These are phyloP conservation scores for Oophaga pumilio DNA, from an alignment of 2,113 vertebrate species.

Conservation along the genomic window DNA sequence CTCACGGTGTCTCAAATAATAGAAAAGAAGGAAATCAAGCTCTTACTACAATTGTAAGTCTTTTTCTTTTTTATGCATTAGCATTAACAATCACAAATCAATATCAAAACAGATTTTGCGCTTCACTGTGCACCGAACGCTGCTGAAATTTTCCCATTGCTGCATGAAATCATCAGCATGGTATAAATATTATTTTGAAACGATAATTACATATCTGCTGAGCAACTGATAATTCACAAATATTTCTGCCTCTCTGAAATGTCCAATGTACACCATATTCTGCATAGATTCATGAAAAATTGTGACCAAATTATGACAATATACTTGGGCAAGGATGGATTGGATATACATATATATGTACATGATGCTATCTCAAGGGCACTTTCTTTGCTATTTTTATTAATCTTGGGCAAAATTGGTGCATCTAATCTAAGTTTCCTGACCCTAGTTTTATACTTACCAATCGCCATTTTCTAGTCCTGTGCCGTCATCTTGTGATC, in stretches of 20 bases:
- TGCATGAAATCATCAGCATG: constrained; percentile 4
- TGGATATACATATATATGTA: too few species aligned
- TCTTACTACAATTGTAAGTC: neutral
- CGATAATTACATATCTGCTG: neutral
- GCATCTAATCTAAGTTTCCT: too few species aligned
- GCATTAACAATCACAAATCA: neutral
- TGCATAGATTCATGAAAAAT: neutral
- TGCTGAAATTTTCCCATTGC: neutral
- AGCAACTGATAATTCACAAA: neutral
- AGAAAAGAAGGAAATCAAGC: neutral
- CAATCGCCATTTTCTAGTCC: too few species aligned
- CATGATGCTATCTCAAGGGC: too few species aligned
- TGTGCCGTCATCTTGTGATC: too few species aligned
- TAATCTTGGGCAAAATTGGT: too few species aligned
- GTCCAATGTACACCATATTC: neutral
- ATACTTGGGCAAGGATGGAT: too few species aligned
- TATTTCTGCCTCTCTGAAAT: neutral
- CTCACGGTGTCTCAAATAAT: neutral
- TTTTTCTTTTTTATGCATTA: neutral
- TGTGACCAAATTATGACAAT: too few species aligned
- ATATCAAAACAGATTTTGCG: neutral
- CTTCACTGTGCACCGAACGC: neutral
- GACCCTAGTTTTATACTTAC: too few species aligned
- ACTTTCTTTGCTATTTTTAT: too few species aligned
- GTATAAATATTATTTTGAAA: constrained; percentile 10